Percentiles rank a stretch among this genome's conserved stretches.
Evolutionary conservation across 2,797 vertebrate species (phyloP).

Genomic region (Pelobates cultripes): DNA sequence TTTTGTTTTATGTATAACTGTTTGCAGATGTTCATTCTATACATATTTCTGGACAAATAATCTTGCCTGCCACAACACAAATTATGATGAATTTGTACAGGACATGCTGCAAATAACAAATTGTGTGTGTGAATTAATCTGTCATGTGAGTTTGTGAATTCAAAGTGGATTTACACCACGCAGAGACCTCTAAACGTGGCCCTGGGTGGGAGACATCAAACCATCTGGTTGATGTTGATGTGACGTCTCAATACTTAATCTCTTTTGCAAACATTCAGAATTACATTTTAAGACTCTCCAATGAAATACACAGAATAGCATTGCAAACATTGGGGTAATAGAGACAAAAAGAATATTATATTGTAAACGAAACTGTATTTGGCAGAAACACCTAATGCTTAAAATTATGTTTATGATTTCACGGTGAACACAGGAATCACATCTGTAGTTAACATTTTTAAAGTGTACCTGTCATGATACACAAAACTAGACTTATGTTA

Average conservation of each 20-base stretch:
- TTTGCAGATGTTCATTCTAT: constrained; percentile 50
- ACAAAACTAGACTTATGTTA: no score
- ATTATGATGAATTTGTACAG: constrained; percentile 37
- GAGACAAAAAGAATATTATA: background rate
- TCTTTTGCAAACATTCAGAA: constrained; percentile 7
- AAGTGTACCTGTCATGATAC: no score
- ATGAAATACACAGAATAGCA: background rate
- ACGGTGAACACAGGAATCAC: no score
- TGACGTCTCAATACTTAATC: constrained; percentile 11
- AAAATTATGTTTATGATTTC: background rate
- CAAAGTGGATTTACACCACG: constrained; percentile 32
- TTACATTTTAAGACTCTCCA: background rate
- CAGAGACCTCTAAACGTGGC: constrained; percentile 28
- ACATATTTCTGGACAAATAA: constrained; percentile 56
- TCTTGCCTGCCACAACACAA: constrained; percentile 41
- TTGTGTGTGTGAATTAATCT: constrained; percentile 34
- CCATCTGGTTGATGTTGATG: constrained; percentile 37
- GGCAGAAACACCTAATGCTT: background rate
- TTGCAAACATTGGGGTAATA: background rate
- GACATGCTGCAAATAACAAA: constrained; percentile 31
- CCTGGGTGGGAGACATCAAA: constrained; percentile 39
- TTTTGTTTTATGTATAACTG: constrained; percentile 49
- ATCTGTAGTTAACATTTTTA: no score
- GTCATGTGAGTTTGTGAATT: constrained; percentile 15
- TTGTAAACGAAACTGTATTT: constrained; percentile 4